These are phyloP conservation scores for Ecdyonurus torrentis DNA, from an alignment of 2,888 invertebrate species.

Conservation along the genomic window DNA sequence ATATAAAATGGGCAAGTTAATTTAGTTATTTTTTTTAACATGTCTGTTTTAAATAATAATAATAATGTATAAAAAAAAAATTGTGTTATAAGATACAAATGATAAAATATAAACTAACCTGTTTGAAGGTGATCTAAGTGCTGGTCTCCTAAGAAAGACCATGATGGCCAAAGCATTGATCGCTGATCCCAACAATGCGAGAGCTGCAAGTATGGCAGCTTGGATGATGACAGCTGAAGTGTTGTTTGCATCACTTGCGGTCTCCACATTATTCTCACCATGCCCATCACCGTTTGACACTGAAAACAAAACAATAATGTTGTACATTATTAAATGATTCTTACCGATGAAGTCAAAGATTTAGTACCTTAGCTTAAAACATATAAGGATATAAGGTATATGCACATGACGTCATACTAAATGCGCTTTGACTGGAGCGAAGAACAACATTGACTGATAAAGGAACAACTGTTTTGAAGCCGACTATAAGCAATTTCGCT, in stretches of 20 bases:
- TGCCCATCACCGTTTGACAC: background rate
- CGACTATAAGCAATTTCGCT: too few relatives aligned
- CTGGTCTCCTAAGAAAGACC: conserved; percentile 29
- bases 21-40: background rate
- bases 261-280: background rate
- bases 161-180: conserved; percentile 27
- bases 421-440: too few relatives aligned
- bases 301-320: background rate
- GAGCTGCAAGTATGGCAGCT: conserved; percentile 10
- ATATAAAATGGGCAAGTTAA: too few relatives aligned
- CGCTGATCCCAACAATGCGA: conserved; percentile 6
- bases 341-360: too few relatives aligned
- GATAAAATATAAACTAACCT: conserved; percentile 16
- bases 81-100: conserved; percentile 1
- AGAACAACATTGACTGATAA: too few relatives aligned
- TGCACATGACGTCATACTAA: too few relatives aligned
- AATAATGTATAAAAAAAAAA: conserved; percentile 9
- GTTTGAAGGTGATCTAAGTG: conserved; percentile 30
- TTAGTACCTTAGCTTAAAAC: too few relatives aligned
- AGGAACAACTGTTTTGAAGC: too few relatives aligned
- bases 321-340: too few relatives aligned
- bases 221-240: conserved; percentile 7
- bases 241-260: too few relatives aligned
- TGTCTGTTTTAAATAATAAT: background rate
- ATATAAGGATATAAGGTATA: too few relatives aligned